These are phyloP conservation scores for Istiophorus platypterus DNA, from an alignment of 2,113 vertebrate species.

Conservation along the genomic window DNA sequence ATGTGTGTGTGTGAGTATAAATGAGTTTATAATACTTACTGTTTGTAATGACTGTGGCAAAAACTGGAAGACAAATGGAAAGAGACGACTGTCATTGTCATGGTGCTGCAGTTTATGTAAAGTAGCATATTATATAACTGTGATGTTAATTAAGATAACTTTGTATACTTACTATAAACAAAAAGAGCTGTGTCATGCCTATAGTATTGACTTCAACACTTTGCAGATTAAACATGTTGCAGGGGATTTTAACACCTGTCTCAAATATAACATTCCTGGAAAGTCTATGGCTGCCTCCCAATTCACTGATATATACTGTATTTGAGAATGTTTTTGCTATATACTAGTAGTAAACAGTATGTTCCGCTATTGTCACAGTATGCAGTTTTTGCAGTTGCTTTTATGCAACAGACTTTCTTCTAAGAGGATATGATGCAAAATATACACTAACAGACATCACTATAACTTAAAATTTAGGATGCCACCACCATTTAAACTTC, in stretches of 20 bases:
- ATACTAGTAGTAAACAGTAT: background rate
- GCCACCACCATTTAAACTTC: no score
- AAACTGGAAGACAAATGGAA: conserved; percentile 39
- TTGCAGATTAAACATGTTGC: background rate
- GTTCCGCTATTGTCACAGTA: no score
- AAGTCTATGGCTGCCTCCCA: background rate
- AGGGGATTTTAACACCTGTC: background rate
- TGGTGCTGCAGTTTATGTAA: background rate
- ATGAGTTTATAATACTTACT: conserved; percentile 33
- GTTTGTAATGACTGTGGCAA: conserved; percentile 30
- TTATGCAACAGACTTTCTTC: no score
- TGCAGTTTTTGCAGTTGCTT: no score
- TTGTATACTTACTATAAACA: conserved; percentile 13
- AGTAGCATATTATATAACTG: conserved; percentile 12
- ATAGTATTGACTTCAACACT: background rate
- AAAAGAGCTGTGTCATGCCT: conserved; percentile 4
- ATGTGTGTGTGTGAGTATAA: background rate
- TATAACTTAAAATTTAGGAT: no score
- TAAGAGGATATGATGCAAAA: no score
- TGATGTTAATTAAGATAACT: conserved; percentile 24
- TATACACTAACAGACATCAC: no score
- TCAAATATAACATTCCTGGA: background rate
- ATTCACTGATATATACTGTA: no score
- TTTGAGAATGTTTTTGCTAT: background rate
- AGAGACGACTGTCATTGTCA: background rate